Base-by-base conservation (phyloP, 2,797 vertebrate genomes). In the Thripadectes ignobilis region DNA sequence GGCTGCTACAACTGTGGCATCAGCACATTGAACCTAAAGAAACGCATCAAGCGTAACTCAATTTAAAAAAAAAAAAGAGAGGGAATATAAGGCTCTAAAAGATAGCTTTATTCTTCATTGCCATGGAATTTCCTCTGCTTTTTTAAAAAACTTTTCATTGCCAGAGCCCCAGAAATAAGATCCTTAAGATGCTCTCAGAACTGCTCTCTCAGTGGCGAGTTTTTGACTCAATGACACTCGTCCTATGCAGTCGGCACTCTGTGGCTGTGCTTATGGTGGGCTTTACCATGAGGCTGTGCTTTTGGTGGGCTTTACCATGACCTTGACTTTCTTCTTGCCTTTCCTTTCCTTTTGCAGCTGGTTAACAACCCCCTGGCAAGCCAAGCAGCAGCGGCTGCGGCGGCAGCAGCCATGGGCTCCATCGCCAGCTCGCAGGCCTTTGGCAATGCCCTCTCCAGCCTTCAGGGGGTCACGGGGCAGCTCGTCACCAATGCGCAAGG, bases 401-500 rank as follows among this genome's bases (percentile, higher is more conserved):
- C 99, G 30, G 99, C 99, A 14, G 99, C 98, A 84, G 98, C 98
- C 81, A 99, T 99, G 99, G 98, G 99, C 94, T 99, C 99, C 78
- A 98, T 99, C 94, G 98, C 99, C 16, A 98, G 99, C 67, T 99
- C 99, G 66, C 99, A 99, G 97, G 99, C 99, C 97, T 99, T 99
- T 97, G 98, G 99, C 91, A 99, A 98, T 96, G 97, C 99, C 94
- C 98, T 99, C 95, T 99, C 99, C 97, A 98, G 98, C 97, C 98
- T 99, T 97, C 99, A 99, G 97, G 99, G 99, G 92, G 99, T 99
- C 97, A 98, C 99, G 39, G 99, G 99, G 95, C 99, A 99, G 97
- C 98, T 99, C 85, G 99, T 99, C 98, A 99, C 99, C 98, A 99
- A 99, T 88, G 99, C 99, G 98, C 99, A 99, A 98, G 99, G 99